Conservation (phyloP, 2,888 invertebrate species). For the Ditylenchus weischeri region DNA sequence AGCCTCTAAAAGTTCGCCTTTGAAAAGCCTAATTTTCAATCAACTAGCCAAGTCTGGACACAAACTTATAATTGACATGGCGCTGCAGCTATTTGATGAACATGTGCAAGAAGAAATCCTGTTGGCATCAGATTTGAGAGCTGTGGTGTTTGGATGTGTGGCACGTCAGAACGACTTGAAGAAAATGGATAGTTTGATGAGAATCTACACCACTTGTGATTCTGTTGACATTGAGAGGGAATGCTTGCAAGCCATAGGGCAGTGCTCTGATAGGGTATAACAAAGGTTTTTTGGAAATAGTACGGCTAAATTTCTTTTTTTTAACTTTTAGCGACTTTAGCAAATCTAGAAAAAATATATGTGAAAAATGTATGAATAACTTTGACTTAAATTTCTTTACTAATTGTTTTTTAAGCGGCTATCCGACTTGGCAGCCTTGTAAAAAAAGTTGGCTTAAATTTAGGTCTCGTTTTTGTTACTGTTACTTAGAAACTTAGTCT, state of each 20-base stretch:
- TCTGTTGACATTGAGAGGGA: conserved; percentile 48
- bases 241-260: conserved; percentile 31
- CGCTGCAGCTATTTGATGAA: conserved; percentile 40
- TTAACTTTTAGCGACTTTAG: no score
- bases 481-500: no score
- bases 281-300: no score
- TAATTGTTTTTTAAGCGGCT: no score
- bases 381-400: no score
- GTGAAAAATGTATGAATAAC: no score
- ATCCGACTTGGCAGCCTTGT: no score
- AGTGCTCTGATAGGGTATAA: conserved; percentile 13
- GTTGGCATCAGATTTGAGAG: conserved; percentile 46
- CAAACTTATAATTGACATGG: conserved; percentile 43
- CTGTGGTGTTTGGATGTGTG: conserved; percentile 38
- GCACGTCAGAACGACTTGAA: conserved; percentile 37
- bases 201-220: conserved; percentile 42
- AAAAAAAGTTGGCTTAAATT: no score
- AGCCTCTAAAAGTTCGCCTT: conserved; percentile 12
- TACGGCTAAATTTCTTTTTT: no score
- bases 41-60: conserved; percentile 47
- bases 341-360: no score
- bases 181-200: conserved; percentile 2
- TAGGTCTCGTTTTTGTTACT: no score
- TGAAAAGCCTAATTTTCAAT: conserved; percentile 36
- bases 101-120: conserved; percentile 38